Percentiles rank a stretch among this genome's conserved stretches.
These are phyloP conservation scores for Drosophila percnosoma DNA, from an alignment of 2,888 invertebrate genomes.

Conservation along the genomic window DNA sequence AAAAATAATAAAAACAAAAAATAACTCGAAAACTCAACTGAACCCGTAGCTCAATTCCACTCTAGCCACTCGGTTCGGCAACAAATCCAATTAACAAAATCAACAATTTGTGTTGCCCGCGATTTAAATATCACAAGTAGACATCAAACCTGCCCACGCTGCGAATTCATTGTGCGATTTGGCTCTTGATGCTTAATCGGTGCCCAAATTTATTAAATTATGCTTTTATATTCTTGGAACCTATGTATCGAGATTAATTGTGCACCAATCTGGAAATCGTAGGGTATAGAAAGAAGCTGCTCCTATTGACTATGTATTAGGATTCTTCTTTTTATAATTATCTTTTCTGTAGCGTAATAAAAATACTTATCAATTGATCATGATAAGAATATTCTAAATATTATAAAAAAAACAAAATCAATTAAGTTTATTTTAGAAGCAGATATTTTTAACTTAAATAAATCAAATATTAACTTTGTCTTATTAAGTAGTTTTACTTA, in stretches of 20 bases:
- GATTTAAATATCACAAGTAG: conserved; percentile 68
- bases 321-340: no score
- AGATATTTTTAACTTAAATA: no score
- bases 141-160: conserved; percentile 67
- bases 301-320: neutral
- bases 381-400: neutral
- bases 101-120: conserved; percentile 58
- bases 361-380: neutral
- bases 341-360: no score
- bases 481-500: neutral
- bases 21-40: conserved; percentile 3
- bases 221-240: conserved; percentile 59
- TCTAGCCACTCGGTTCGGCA: conserved; percentile 21
- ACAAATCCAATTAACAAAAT: conserved; percentile 80
- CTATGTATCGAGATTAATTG: conserved; percentile 18
- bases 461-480: neutral
- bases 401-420: neutral
- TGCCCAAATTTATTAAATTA: conserved; percentile 63
- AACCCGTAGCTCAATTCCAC: conserved; percentile 1
- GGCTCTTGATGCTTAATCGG: conserved; percentile 35
- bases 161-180: conserved; percentile 30
- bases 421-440: neutral
- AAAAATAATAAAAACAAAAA: conserved; percentile 19
- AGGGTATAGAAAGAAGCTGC: neutral
- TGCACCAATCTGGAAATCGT: neutral